Evolutionary conservation across 2,113 vertebrate genomes (phyloP).

Genomic region (Perca fluviatilis): DNA sequence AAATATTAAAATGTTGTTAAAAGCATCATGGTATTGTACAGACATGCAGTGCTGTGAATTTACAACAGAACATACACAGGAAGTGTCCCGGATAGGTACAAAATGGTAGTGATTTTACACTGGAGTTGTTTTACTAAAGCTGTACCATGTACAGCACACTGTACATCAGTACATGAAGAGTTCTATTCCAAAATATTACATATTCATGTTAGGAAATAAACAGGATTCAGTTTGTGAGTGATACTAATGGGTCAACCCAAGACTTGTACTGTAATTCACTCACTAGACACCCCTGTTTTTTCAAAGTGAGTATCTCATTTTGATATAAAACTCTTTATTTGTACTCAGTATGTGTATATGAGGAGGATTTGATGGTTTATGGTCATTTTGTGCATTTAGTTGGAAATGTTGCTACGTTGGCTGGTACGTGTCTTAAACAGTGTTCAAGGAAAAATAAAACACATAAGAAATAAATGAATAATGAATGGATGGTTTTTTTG

Average conservation of each 20-base stretch:
- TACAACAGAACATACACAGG: not conserved
- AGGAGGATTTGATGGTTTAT: not conserved
- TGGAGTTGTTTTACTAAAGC: slow-evolving; percentile 51
- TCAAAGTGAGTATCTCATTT: not conserved
- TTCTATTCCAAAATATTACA: slow-evolving; percentile 5
- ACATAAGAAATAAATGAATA: not conserved
- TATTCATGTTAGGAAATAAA: not conserved
- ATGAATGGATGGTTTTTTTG: not conserved
- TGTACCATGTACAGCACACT: slow-evolving; percentile 46
- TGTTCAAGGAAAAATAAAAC: slow-evolving; percentile 16
- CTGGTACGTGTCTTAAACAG: slow-evolving; percentile 19
- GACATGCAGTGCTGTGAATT: not conserved
- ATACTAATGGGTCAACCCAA: not conserved
- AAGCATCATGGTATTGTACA: not conserved
- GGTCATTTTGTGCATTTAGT: slow-evolving; percentile 23
- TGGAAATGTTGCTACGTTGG: not conserved
- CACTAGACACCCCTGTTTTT: not conserved
- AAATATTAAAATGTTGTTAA: not conserved
- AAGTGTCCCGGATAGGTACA: not conserved
- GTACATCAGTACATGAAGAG: slow-evolving; percentile 7
- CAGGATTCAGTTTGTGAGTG: not conserved
- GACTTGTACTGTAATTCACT: not conserved
- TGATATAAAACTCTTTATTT: slow-evolving; percentile 23
- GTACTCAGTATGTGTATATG: not conserved
- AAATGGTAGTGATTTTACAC: slow-evolving; percentile 53